Evolutionary conservation across 1,140 invertebrate species (phyloP), one percentile per base, ranked within the genome.

Genomic region (Reticulitermes speratus): DNA sequence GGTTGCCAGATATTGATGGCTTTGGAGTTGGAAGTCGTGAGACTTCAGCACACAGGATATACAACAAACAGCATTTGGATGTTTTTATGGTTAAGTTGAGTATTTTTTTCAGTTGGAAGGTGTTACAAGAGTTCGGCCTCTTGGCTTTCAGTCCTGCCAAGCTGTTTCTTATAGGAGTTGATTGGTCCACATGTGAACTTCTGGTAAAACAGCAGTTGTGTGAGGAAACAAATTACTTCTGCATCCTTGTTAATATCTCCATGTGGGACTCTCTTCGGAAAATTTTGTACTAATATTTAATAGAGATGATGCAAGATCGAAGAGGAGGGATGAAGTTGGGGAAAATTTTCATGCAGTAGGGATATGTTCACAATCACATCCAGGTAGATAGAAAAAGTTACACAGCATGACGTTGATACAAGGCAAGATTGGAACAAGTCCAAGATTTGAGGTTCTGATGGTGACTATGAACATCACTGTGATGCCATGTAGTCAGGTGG

Each of bases 21-120:
- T 75, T 75, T 75, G 65, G n/a, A 75, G 8, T n/a, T 75, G 30
- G 65, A 55, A 55, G 19, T 55, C 19, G 2, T 16, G 52, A 21
- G 52, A 55, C 52, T 55, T 55, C 52, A 55, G 65, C 9, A n/a
- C 25, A n/a, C 6, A n/a, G 65, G 65, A 75, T 75, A 6, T 75
- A 30, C 65, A 75, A n/a, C 65, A 75, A 30, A n/a, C 65, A 75
- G 65, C 65, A 75, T 75, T 75, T 75, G 65, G 65, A 75, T 75
- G 59, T 48, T 55, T 55, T 55, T 55, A 55, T 55, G 52, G 52
- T 55, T 75, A n/a, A 69, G 65, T 69, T 69, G 9, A 65, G 21
- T 65, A n/a, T 65, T 23, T 75, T 75, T 75, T 75, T 75, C 65
- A 75, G 65, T 75, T 75, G 7, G 65, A 75, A 75, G 65, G n/a